Percentiles rank a stretch among this genome's conserved stretches.
Evolutionary conservation across 2,888 invertebrate species (phyloP).

Genomic region (Ochropleura leucogaster): DNA sequence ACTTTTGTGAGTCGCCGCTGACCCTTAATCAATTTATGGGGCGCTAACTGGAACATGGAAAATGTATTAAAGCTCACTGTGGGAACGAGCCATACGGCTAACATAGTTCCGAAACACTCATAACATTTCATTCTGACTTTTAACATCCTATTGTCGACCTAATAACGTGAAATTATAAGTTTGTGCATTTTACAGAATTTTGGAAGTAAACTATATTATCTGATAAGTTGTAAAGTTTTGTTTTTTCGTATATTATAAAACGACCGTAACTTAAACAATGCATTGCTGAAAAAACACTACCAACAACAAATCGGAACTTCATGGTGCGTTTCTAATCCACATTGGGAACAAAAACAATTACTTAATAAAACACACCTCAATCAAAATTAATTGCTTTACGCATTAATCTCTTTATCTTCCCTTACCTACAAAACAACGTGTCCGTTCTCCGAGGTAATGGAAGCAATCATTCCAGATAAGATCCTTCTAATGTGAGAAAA

Average conservation of each 20-base stretch:
- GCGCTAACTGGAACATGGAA: constrained; percentile 90
- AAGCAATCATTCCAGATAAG: constrained; percentile 90
- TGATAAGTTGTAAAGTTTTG: constrained; percentile 20
- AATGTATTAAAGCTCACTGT: constrained; percentile 89
- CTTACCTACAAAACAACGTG: constrained; percentile 88
- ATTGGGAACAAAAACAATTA: constrained; percentile 89
- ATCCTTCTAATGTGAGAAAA: constrained; percentile 90
- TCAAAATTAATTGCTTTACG: constrained; percentile 90
- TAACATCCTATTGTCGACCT: constrained; percentile 56
- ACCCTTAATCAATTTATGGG: constrained; percentile 90
- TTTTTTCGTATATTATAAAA: constrained; percentile 23
- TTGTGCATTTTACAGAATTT: constrained; percentile 35
- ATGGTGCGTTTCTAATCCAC: constrained; percentile 82
- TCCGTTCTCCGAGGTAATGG: constrained; percentile 88
- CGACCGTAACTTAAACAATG: constrained; percentile 30
- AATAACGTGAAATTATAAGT: constrained; percentile 46
- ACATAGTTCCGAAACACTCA: constrained; percentile 75
- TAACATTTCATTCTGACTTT: constrained; percentile 71
- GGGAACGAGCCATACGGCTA: constrained; percentile 85
- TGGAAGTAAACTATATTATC: constrained; percentile 20
- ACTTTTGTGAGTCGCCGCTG: constrained; percentile 85
- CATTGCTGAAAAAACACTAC: constrained; percentile 60
- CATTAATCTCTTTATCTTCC: constrained; percentile 90
- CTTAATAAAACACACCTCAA: constrained; percentile 90
- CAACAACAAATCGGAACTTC: constrained; percentile 72